Conservation (phyloP, 2,113 vertebrate species). For the Recurvirostra avosetta region DNA sequence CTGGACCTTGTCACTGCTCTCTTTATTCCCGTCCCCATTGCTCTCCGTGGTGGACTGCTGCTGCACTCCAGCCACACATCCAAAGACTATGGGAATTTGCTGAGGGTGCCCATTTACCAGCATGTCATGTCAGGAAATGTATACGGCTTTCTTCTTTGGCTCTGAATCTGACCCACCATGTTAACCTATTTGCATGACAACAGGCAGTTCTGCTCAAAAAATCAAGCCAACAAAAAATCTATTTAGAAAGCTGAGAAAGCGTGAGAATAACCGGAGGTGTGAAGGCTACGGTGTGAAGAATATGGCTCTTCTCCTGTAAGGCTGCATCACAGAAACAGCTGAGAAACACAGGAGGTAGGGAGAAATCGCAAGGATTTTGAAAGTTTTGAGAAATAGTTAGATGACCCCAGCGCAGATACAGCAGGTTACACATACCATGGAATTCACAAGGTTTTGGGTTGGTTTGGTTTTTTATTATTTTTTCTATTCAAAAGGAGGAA, state of each 20-base stretch:
- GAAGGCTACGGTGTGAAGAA: not conserved
- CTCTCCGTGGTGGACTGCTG: not conserved
- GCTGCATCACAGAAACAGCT: not conserved
- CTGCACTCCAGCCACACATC: not conserved
- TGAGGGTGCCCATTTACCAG: not conserved
- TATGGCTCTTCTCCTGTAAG: not conserved
- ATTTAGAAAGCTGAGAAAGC: not conserved
- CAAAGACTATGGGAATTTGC: not conserved
- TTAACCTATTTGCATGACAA: not conserved
- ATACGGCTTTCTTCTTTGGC: not conserved
- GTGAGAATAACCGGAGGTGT: not conserved
- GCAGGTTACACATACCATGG: not conserved
- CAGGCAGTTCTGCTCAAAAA: not conserved
- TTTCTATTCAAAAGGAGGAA: not conserved
- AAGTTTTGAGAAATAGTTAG: not conserved
- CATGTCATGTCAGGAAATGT: not conserved
- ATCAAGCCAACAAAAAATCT: not conserved
- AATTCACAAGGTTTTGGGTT: not conserved
- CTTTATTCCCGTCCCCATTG: not conserved
- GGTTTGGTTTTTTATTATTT: not conserved
- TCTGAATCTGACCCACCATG: not conserved
- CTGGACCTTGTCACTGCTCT: not conserved
- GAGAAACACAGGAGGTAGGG: not conserved
- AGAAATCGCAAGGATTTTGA: not conserved
- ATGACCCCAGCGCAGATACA: not conserved